A percentile compares a stretch with the other conserved stretches of the same genome.
phyloP scores from a whole-genome alignment of 2,113 vertebrate genomes.

The Sceloporus undulatus region DNA sequence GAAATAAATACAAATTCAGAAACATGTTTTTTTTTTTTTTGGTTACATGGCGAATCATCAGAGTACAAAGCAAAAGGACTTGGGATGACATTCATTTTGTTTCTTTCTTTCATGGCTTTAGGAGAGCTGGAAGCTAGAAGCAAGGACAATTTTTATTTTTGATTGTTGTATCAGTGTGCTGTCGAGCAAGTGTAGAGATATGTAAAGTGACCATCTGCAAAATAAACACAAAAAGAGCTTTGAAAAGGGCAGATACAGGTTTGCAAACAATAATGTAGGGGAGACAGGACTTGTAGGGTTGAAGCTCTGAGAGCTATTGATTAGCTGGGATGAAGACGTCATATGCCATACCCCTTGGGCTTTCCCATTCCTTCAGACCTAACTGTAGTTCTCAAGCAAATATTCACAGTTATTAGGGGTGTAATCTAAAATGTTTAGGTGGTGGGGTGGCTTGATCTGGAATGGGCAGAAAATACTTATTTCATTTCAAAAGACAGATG shows the following conservation, averaged over 20 bases:
- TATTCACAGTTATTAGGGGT: too few species aligned
- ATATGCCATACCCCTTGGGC: too few species aligned
- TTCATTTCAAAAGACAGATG: too few species aligned
- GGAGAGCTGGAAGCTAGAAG: constrained; percentile 31
- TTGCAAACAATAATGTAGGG: not conserved
- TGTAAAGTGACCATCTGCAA: constrained; percentile 57
- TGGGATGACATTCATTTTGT: constrained; percentile 33
- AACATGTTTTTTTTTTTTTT: constrained; percentile 40
- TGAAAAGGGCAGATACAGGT: constrained; percentile 16
- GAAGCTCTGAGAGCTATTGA: too few species aligned
- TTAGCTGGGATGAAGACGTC: too few species aligned
- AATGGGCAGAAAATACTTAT: too few species aligned
- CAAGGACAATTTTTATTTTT: constrained; percentile 25
- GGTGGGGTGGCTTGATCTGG: too few species aligned
- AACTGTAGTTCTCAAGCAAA: too few species aligned
- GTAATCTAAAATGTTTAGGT: too few species aligned
- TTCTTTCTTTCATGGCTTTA: constrained; percentile 32
- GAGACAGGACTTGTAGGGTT: too few species aligned
- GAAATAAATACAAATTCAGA: constrained; percentile 52
- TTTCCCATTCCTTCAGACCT: too few species aligned
- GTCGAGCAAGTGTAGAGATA: constrained; percentile 15
- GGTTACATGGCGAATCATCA: not conserved
- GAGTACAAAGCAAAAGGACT: constrained; percentile 13
- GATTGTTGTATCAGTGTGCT: constrained; percentile 14
- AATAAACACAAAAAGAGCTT: constrained; percentile 37